phyloP scores from a whole-genome alignment of 2,888 invertebrate species.

The Tethea ocularis region DNA sequence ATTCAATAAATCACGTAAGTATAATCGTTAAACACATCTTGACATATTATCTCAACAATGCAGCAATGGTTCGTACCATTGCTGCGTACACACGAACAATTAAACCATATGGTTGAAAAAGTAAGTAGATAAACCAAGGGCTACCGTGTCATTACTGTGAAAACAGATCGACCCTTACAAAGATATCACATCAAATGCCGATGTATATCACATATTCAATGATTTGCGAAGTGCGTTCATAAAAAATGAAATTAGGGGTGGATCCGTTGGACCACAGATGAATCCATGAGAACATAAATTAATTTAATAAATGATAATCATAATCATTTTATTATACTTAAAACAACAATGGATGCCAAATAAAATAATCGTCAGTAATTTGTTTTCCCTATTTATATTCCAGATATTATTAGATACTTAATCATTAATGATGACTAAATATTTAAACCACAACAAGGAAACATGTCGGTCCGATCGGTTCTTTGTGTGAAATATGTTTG shows the following conservation, averaged over 20 bases:
- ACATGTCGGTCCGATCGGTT: constrained; percentile 4
- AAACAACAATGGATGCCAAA: too few species aligned
- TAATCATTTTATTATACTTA: too few species aligned
- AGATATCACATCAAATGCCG: not conserved
- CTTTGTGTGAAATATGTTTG: constrained; percentile 6
- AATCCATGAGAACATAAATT: too few species aligned
- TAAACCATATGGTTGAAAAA: constrained; percentile 57
- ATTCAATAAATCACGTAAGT: constrained; percentile 44
- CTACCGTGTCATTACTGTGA: constrained; percentile 16
- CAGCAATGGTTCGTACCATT: not conserved
- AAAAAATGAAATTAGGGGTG: not conserved
- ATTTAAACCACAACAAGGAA: not conserved
- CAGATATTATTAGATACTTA: not conserved
- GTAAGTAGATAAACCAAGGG: constrained; percentile 19
- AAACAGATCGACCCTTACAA: not conserved
- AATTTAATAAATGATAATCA: too few species aligned
- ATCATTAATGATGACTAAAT: not conserved
- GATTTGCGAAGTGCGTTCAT: not conserved
- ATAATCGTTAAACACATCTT: constrained; percentile 36
- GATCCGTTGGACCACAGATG: too few species aligned
- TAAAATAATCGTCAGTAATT: too few species aligned
- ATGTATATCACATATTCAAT: not conserved
- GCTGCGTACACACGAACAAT: constrained; percentile 54
- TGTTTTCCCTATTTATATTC: not conserved
- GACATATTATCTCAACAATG: constrained; percentile 26